A percentile compares a stretch with the other conserved stretches of the same genome.
These are phyloP conservation scores for Carduelis carduelis DNA, from an alignment of 2,797 vertebrate species.

Conservation along the genomic window DNA sequence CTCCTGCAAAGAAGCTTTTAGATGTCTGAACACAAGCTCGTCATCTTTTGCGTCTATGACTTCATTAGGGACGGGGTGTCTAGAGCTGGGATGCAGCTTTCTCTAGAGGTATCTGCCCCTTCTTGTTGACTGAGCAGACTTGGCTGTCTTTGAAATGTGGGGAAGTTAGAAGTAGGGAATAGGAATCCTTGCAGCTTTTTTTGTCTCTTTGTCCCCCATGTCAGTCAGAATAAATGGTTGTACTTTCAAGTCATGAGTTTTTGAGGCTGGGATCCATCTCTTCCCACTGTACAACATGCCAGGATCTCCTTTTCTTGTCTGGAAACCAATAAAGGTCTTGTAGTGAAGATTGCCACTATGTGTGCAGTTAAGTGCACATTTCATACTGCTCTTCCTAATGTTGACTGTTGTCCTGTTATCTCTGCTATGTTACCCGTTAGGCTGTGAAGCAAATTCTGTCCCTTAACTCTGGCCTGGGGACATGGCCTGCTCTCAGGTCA, in stretches of 20 bases:
- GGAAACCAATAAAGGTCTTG: background rate
- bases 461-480: conserved; percentile 26
- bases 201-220: background rate
- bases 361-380: background rate
- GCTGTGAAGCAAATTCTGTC: background rate
- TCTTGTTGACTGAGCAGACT: background rate
- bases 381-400: background rate
- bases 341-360: background rate
- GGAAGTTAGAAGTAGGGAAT: background rate
- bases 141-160: background rate
- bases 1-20: background rate
- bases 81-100: background rate
- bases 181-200: background rate
- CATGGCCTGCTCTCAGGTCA: background rate
- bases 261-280: background rate
- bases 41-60: background rate
- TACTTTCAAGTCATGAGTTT: background rate
- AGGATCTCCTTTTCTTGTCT: background rate
- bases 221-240: background rate
- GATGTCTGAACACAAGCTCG: background rate
- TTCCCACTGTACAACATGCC: background rate
- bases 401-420: background rate
- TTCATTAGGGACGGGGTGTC: background rate
- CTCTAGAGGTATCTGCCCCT: background rate
- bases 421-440: background rate